Conservation (phyloP, 2,113 vertebrate species). For the Theristicus caerulescens region DNA sequence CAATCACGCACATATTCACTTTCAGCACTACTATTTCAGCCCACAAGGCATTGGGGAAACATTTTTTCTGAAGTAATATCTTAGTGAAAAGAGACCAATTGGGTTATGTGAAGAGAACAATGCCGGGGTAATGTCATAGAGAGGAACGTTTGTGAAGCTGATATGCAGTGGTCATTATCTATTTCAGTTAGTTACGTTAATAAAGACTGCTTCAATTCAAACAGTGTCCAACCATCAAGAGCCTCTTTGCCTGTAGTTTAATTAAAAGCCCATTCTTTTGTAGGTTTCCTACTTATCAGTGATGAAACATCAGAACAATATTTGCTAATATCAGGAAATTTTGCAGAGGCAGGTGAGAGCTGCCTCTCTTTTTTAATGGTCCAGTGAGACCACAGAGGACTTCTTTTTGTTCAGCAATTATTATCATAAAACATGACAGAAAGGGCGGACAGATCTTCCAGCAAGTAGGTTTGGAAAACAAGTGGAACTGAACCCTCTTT, state of each 20-base stretch:
- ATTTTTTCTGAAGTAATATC: neutral
- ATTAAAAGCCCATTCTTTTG: neutral
- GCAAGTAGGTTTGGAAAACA: slow-evolving; percentile 24
- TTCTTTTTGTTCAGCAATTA: neutral
- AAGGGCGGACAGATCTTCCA: neutral
- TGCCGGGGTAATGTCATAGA: neutral
- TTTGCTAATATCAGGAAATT: neutral
- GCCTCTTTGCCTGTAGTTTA: neutral
- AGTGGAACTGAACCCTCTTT: slow-evolving; percentile 7
- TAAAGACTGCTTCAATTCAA: neutral
- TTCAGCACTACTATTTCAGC: neutral
- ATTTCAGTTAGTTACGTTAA: neutral
- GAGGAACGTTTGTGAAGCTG: neutral
- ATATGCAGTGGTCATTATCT: neutral
- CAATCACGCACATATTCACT: neutral
- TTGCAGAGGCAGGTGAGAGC: neutral
- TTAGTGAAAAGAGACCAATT: neutral
- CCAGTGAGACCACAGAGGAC: neutral
- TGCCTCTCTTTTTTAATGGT: neutral
- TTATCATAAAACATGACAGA: neutral
- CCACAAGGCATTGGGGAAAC: neutral
- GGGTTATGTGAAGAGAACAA: neutral
- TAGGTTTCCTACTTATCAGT: neutral
- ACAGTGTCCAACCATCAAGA: neutral
- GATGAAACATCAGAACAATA: neutral